Base-by-base conservation (phyloP, 2,888 invertebrate species). In the Eupithecia pulchellata region DNA sequence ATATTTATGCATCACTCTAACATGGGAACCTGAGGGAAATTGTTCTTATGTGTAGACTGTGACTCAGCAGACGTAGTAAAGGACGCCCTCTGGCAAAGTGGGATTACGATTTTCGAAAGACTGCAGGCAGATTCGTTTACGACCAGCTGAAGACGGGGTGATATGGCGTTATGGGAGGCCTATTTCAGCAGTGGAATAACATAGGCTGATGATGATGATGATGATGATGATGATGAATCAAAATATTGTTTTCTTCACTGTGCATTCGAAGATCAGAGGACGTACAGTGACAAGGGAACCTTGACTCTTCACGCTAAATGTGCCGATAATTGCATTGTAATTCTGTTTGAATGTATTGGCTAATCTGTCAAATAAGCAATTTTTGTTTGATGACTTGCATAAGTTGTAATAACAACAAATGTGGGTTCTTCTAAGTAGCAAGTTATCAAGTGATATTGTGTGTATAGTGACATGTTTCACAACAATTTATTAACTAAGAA, bases 251-350 rank as follows among this genome's bases (percentile, higher is more conserved):
- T 47, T 20, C 78, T 79, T 78, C 78, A 77, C n/a, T 42, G 42
- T 42, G n/a, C 20, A 76, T 75, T 72, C 52, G 1, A 25, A 52
- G 20, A 47, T 47, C 20, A 47, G 9, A 20, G 3, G 47, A 20
- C 47, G 20, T 47, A 6, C 70, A 73, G 79, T 79, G 77, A 79
- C 84, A 80, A 83, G 78, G 68, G 71, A 71, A 81, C 91, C 90
- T 85, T 90, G 90, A 84, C 81, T 82, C 74, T 52, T 52, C 52
- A 57, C 66, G 20, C 57, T 34, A 65, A 70, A 58, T 72, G 71
- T 64, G 63, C 68, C 71, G 66, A 66, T 75, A 75, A 74, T 75
- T 74, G 73, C 72, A 74, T 73, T 76, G 71, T 72, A 68, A 67
- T 71, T 73, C 66, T 74, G 70, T 69, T 63, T 70, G 61, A 73